Base-by-base conservation (phyloP, 2,888 invertebrate genomes). In the Xestia sexstrigata region DNA sequence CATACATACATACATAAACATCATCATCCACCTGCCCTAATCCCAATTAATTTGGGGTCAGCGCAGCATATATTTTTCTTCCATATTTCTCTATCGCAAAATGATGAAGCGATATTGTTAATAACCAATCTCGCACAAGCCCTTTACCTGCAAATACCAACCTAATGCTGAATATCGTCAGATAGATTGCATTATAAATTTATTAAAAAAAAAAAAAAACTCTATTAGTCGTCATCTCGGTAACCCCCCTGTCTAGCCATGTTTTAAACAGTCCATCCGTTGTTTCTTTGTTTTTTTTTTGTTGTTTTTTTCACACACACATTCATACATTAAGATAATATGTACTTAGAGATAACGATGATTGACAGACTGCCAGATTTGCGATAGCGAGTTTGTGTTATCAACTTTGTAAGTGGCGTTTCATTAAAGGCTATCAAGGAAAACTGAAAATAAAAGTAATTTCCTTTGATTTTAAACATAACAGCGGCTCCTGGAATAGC, bases 321-420 rank as follows among this genome's bases (percentile, higher is more conserved):
- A 35, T 7, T 55, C 11, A 70, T 3, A 78, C 30, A 39, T 11
- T 55, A 8, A 72, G 23, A 77, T 74, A 74, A 13, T 26, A 45
- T 26, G 7, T 49, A 45, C n/a, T 60, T n/a, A 68, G 8, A 85
- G 67, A 82, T 81, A 76, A 72, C 20, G 3, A 23, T 82, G 82
- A 72, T 49, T 62, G 82, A 70, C 67, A 70, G 58, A 45, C 52
- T 49, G 55, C 47, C 63, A 30, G 66, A 70, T 81, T 83, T 66
- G 65, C n/a, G 79, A 70, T 70, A 60, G 11, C 35, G 26, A 66
- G 70, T 52, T 45, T 20, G 13, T 55, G 39, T 75, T 78, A 81
- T 75, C 75, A 55, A n/a, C 13, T 39, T 49, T 49, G 17, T 39
- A 30, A 75, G 39, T 42, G n/a, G 47, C 55, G 7, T 20, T 47